Percentiles rank a stretch among this genome's conserved stretches.
phyloP scores from a whole-genome alignment of 1,140 invertebrate species.

The Samia ricini region DNA sequence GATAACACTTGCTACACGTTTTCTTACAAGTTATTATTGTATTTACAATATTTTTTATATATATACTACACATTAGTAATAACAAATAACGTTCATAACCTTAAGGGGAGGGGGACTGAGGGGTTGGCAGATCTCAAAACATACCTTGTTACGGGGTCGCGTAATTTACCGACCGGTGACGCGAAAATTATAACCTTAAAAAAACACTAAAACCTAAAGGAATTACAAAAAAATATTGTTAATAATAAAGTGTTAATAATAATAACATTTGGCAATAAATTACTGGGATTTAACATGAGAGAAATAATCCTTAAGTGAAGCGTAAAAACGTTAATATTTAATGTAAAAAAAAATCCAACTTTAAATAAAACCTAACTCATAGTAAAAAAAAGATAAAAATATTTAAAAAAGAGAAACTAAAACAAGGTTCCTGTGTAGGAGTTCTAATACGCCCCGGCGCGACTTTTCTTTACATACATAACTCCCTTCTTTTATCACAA shows the following conservation, averaged over 20 bases:
- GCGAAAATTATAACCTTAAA: slow-evolving; percentile 34
- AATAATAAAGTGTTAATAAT: no score
- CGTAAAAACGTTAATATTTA: slow-evolving; percentile 50
- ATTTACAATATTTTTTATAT: slow-evolving; percentile 78
- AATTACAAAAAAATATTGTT: slow-evolving; percentile 49
- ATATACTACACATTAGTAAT: slow-evolving; percentile 78
- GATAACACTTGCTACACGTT: slow-evolving; percentile 77
- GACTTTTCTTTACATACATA: neutral
- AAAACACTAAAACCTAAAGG: slow-evolving; percentile 37
- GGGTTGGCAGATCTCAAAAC: slow-evolving; percentile 66
- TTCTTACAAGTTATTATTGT: slow-evolving; percentile 63
- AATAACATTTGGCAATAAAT: slow-evolving; percentile 76
- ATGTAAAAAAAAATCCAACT: slow-evolving; percentile 38
- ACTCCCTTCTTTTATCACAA: neutral
- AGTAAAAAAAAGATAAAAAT: slow-evolving; percentile 55
- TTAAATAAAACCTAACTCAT: slow-evolving; percentile 44
- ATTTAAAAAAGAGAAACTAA: slow-evolving; percentile 46
- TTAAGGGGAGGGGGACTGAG: slow-evolving; percentile 41
- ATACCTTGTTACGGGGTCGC: slow-evolving; percentile 18
- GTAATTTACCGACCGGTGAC: slow-evolving; percentile 10
- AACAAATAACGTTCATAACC: slow-evolving; percentile 77
- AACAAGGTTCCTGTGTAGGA: no score
- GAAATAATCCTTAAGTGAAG: slow-evolving; percentile 62
- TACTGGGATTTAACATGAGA: slow-evolving; percentile 70
- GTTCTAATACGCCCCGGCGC: neutral